Conservation (phyloP, 2,113 vertebrate species). For the Corythornis madagascariensis region DNA sequence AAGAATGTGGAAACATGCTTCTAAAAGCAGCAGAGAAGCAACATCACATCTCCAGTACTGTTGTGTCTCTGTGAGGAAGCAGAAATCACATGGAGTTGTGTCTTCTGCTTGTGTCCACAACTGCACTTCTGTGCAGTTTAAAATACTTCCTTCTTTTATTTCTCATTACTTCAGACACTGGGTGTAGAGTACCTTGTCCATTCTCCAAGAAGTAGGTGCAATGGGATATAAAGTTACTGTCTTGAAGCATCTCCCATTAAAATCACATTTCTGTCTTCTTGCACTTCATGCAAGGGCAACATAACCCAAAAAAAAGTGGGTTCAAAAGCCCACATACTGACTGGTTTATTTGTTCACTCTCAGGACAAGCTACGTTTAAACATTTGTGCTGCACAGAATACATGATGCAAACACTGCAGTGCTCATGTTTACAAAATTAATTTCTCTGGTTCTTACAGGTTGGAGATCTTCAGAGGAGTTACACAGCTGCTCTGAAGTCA, state of each 20-base stretch:
- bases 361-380: background rate
- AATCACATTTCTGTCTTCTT: background rate
- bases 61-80: background rate
- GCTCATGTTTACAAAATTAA: background rate
- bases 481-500: conserved; percentile 86
- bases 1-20: background rate
- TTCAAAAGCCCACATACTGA: background rate
- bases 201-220: background rate
- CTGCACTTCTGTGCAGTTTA: background rate
- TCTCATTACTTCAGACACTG: background rate
- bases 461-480: conserved; percentile 97
- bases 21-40: background rate
- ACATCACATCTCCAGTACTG: background rate
- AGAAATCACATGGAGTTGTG: background rate
- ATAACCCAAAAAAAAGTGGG: background rate
- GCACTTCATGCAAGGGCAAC: background rate
- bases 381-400: background rate
- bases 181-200: background rate
- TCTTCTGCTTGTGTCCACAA: background rate
- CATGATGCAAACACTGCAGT: background rate
- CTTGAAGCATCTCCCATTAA: background rate
- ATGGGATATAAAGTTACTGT: background rate
- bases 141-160: background rate
- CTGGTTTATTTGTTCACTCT: background rate
- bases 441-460: conserved; percentile 74